Evolutionary conservation across 2,113 vertebrate genomes (phyloP).

Genomic region (Danionella cerebrum): DNA sequence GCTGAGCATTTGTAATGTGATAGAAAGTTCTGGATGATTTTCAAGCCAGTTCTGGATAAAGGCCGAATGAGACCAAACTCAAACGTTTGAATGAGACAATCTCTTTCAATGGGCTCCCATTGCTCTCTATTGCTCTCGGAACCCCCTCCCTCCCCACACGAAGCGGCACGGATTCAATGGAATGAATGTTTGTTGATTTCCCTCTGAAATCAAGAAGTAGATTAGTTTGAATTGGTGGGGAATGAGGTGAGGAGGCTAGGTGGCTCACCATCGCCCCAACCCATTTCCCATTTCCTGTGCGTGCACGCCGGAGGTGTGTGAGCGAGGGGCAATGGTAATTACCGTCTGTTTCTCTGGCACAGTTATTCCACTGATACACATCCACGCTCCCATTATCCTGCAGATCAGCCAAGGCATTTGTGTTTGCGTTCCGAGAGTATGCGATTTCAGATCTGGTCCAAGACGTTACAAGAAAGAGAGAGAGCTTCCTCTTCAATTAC

Average conservation of each 20-base stretch:
- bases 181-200: conserved; percentile 43
- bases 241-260: conserved; percentile 35
- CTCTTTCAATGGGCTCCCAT: conserved; percentile 24
- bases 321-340: conserved; percentile 41
- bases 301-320: conserved; percentile 26
- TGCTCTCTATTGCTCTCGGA: conserved; percentile 4
- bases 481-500: conserved; percentile 48
- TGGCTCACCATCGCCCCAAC: conserved; percentile 24
- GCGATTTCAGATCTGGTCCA: conserved; percentile 21
- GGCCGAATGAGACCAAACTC: conserved; percentile 5
- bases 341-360: conserved; percentile 45
- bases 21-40: conserved; percentile 21
- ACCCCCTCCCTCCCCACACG: neutral
- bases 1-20: conserved; percentile 5
- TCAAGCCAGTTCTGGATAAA: conserved; percentile 29
- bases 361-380: conserved; percentile 18
- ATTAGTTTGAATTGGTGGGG: conserved; percentile 43
- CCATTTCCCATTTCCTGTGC: conserved; percentile 33
- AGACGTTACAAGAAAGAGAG: neutral
- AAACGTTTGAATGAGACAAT: conserved; percentile 31
- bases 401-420: conserved; percentile 31
- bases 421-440: conserved; percentile 30
- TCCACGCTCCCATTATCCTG: conserved; percentile 28
- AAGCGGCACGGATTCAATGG: neutral
- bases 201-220: conserved; percentile 33